A percentile compares a stretch with the other conserved stretches of the same genome.
Evolutionary conservation across 1,140 invertebrate genomes (phyloP).

Genomic region (Halictus rubicundus): DNA sequence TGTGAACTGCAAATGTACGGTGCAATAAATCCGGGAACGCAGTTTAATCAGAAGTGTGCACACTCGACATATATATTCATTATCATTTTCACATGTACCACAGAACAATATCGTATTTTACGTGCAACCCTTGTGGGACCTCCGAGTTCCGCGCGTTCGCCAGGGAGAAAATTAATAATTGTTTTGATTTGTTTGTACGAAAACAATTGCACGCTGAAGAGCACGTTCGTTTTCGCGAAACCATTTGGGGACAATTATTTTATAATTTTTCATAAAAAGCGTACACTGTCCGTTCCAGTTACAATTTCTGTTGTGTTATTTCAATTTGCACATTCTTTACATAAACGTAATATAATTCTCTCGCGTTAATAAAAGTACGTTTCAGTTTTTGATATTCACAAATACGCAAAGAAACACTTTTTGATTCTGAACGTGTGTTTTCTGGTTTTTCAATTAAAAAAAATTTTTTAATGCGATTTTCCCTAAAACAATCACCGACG

Average conservation of each 20-base stretch:
- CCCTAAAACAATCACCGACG: too few species aligned
- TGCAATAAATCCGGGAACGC: background rate
- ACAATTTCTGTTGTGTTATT: background rate
- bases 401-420: background rate
- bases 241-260: constrained; percentile 1
- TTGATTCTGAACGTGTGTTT: background rate
- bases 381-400: background rate
- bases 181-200: constrained; percentile 15
- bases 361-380: background rate
- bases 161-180: constrained; percentile 29
- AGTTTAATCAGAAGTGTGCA: background rate
- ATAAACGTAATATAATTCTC: background rate
- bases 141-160: background rate
- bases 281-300: background rate
- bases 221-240: background rate
- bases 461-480: too few species aligned
- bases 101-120: constrained; percentile 4
- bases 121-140: background rate
- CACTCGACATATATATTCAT: background rate
- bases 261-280: background rate
- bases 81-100: background rate
- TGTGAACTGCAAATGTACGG: background rate
- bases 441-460: background rate
- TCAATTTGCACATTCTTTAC: background rate
- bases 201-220: constrained; percentile 32